Evolutionary conservation across 1,140 invertebrate species (phyloP).

Genomic region (Sminthurides bifidus): DNA sequence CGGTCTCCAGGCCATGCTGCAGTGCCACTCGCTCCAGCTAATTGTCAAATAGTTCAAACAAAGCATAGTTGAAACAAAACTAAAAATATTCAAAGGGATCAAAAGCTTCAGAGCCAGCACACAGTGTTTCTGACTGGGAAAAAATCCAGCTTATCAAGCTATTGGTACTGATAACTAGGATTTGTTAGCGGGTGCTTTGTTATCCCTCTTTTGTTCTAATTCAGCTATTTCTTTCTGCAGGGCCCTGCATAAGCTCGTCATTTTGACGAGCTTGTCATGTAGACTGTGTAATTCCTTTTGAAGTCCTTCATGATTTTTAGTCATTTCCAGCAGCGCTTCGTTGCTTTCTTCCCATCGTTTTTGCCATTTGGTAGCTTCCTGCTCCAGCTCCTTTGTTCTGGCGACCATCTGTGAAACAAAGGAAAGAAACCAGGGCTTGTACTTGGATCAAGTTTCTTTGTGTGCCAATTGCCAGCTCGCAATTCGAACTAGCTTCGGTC

Average conservation of each 20-base stretch:
- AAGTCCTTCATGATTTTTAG: constrained; percentile 18
- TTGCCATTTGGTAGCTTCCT: constrained; percentile 27
- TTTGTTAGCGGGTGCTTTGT: too few relatives aligned
- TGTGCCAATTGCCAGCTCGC: not conserved
- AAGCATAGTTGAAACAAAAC: too few relatives aligned
- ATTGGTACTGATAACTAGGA: too few relatives aligned
- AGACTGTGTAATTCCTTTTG: constrained; percentile 18
- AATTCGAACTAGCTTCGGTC: not conserved
- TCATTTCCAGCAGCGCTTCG: constrained; percentile 4
- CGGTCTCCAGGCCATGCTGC: too few relatives aligned
- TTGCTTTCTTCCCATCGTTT: constrained; percentile 28
- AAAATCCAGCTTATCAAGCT: too few relatives aligned
- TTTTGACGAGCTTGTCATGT: constrained; percentile 24
- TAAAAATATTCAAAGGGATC: too few relatives aligned
- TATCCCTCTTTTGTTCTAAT: constrained; percentile 12
- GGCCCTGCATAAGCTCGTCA: constrained; percentile 25
- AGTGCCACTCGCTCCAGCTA: too few relatives aligned
- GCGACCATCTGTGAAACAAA: constrained; percentile 7
- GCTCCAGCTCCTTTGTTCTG: constrained; percentile 24
- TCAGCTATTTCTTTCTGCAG: constrained; percentile 22
- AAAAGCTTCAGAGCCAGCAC: too few relatives aligned
- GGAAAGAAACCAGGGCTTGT: not conserved
- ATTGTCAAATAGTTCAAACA: too few relatives aligned
- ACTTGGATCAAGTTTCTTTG: not conserved
- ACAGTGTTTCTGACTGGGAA: too few relatives aligned